Conservation (phyloP, 2,888 invertebrate species). For the Erebia palarica region DNA sequence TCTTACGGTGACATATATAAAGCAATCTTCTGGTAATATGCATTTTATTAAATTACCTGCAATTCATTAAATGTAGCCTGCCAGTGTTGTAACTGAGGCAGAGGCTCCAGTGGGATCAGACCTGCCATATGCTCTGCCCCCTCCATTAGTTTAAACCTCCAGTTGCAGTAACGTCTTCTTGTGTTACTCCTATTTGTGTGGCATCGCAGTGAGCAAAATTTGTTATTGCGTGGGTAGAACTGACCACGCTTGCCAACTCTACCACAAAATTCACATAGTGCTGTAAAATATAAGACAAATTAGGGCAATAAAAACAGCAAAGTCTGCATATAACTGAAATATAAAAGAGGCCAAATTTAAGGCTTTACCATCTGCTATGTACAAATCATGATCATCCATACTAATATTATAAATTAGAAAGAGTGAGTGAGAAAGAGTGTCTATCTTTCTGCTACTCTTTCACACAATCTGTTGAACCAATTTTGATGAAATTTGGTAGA, state of each 20-base stretch:
- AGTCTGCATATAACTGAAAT: too few relatives aligned
- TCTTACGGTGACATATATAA: too few relatives aligned
- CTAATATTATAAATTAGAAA: too few relatives aligned
- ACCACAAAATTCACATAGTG: conserved; percentile 76
- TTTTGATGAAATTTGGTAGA: too few relatives aligned
- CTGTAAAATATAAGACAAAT: conserved; percentile 47
- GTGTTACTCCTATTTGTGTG: conserved; percentile 52
- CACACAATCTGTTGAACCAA: too few relatives aligned
- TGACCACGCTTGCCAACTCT: conserved; percentile 68
- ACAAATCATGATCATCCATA: too few relatives aligned
- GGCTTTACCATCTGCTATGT: too few relatives aligned
- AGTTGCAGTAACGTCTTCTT: conserved; percentile 59
- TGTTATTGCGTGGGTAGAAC: conserved; percentile 69
- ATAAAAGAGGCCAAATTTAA: too few relatives aligned
- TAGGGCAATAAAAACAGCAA: neutral
- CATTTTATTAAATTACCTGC: conserved; percentile 52
- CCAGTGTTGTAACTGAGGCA: conserved; percentile 77
- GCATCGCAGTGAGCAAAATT: conserved; percentile 72
- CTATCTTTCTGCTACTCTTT: too few relatives aligned
- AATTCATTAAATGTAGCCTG: conserved; percentile 67
- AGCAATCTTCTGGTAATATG: too few relatives aligned
- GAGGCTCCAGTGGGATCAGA: conserved; percentile 74
- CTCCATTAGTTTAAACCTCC: conserved; percentile 76
- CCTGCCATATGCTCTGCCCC: conserved; percentile 76
- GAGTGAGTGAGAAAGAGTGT: too few relatives aligned